These are phyloP conservation scores for Drosophila mulleri DNA, from an alignment of 2,888 invertebrate species.

Conservation along the genomic window DNA sequence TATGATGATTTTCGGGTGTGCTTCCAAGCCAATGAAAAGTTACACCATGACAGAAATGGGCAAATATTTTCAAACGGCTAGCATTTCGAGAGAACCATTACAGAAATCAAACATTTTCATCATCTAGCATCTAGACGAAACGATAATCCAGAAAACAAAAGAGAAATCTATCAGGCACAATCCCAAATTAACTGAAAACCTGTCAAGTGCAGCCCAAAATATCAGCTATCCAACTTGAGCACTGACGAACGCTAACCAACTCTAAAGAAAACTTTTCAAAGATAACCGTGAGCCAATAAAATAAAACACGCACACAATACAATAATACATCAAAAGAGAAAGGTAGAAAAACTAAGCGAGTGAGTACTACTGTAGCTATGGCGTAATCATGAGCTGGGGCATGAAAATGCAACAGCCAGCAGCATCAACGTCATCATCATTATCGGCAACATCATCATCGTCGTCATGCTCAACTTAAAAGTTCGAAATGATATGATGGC, in stretches of 20 bases:
- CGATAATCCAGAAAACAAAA: background rate
- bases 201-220: constrained; percentile 6
- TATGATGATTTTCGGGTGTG: background rate
- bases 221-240: background rate
- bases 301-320: constrained; percentile 5
- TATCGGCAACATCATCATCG: constrained; percentile 3
- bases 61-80: background rate
- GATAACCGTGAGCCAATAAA: constrained; percentile 44
- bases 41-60: background rate
- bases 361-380: constrained; percentile 8
- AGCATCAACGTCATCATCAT: background rate
- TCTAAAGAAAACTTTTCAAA: constrained; percentile 55
- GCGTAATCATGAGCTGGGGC: constrained; percentile 39
- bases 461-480: constrained; percentile 34
- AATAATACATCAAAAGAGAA: constrained; percentile 44
- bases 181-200: constrained; percentile 7
- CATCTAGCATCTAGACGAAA: background rate
- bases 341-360: background rate
- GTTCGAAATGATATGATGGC: constrained; percentile 59
- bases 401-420: constrained; percentile 45
- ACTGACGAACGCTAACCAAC: constrained; percentile 31
- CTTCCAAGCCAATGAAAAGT: background rate
- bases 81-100: background rate
- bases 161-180: background rate
- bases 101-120: background rate